Evolutionary conservation across 37 sponge, comb jelly and placozoan genomes (phyloP), one percentile per base, ranked within the genome.

Genomic region (Haliclona indistincta): DNA sequence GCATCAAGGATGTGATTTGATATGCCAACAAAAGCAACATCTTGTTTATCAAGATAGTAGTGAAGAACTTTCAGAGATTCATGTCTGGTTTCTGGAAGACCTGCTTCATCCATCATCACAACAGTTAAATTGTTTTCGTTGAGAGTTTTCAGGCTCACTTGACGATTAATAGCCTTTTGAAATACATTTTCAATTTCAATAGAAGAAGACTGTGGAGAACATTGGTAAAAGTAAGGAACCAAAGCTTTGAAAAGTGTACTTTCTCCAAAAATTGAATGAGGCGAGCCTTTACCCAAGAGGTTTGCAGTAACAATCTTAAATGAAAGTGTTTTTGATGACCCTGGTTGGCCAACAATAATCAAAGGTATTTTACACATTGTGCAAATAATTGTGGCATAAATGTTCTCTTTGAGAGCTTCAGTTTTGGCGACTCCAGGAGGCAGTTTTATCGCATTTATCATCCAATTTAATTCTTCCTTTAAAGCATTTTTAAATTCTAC

Each of bases 21-120:
- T 0, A 88, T 88, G 70, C 68, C 88, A 6, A 88, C 83, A 75
- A 88, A 88, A 23, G 88, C 67, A 17, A 88, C 88, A 42, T 76
- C 70, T 29, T 73, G 85, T 73, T 75, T 55, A 71, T 89, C 90
- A 51, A 89, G 45, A 64, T 64, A 84, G 53, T 89, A 85, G 62
- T 89, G 90, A 1, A 89, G 58, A 3, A 73, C 90, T 53, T 89
- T 89, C 55, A 89, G 70, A 20, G 90, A 89, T 41, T 89, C 90
- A 42, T 89, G 84, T 39, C 80, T 73, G 26, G 84, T 75, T 67
- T 89, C 90, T 22, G 90, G 90, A n/a, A 89, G 64, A 32, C 90
- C 90, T 29, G 84, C 90, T 65, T 84, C 84, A 71, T 88, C 89
- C 84, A 88, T 83, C 60, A 88, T 78, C 47, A 89, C 90, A 22